phyloP scores from a whole-genome alignment of 2,113 vertebrate species.

The Donacobius atricapilla region DNA sequence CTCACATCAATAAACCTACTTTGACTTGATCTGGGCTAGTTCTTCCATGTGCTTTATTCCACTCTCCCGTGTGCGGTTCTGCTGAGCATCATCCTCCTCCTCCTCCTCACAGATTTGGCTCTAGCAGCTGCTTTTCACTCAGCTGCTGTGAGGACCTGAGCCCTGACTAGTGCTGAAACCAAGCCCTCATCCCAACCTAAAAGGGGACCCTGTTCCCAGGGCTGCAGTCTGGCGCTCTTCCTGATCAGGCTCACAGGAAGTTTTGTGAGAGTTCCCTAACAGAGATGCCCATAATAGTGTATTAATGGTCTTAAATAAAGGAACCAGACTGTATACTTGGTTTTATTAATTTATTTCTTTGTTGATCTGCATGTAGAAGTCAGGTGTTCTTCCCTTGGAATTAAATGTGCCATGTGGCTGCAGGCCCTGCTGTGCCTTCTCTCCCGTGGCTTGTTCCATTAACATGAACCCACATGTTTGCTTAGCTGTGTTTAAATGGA shows the following conservation, averaged over 20 bases:
- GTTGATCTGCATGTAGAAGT: not conserved
- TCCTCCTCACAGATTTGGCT: not conserved
- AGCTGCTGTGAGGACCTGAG: not conserved
- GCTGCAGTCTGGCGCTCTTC: not conserved
- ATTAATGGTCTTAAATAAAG: not conserved
- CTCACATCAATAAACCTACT: conserved; percentile 42
- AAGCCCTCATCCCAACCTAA: not conserved
- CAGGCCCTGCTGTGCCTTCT: not conserved
- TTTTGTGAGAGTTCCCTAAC: not conserved
- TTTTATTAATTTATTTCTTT: not conserved
- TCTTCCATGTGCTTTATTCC: not conserved
- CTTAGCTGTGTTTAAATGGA: not conserved
- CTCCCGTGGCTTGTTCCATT: not conserved
- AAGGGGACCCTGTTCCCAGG: not conserved
- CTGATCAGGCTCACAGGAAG: not conserved
- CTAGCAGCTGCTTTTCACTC: not conserved
- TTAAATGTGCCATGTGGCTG: not conserved
- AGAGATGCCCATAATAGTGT: not conserved
- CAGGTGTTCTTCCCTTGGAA: not conserved
- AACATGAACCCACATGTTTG: not conserved
- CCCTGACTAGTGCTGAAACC: not conserved
- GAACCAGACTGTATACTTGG: not conserved
- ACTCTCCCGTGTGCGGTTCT: accelerated
- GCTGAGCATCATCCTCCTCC: not conserved
- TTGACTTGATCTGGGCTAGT: not conserved